Conservation (phyloP, 2,797 vertebrate genomes). For the Octomys mimax region DNA sequence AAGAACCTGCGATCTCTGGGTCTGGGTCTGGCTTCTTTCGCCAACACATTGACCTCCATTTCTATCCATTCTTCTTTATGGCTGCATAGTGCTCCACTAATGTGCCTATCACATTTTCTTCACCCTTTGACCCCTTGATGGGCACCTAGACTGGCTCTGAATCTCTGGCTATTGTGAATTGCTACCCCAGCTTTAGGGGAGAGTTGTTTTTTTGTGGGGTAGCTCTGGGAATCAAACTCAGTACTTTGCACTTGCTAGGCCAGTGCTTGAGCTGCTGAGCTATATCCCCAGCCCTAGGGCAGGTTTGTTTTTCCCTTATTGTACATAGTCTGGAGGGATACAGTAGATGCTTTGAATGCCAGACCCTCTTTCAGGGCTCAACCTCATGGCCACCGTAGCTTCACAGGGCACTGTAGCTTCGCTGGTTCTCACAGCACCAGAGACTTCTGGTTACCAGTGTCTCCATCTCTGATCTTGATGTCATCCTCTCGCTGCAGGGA, state of each 20-base stretch:
- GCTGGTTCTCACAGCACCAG: background rate
- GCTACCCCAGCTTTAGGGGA: background rate
- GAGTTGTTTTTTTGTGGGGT: too few species aligned
- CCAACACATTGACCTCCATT: background rate
- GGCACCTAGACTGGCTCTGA: background rate
- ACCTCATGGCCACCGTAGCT: background rate
- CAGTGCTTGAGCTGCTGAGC: too few species aligned
- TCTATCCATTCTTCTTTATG: background rate
- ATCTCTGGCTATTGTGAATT: background rate
- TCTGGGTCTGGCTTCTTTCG: background rate
- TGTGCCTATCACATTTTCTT: background rate
- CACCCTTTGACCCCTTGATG: background rate
- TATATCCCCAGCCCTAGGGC: background rate
- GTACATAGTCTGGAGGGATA: background rate
- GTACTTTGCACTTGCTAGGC: too few species aligned
- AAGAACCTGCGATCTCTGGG: background rate
- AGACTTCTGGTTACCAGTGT: background rate
- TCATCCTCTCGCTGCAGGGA: background rate
- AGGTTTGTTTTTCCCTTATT: background rate
- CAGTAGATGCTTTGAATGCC: background rate
- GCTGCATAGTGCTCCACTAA: background rate
- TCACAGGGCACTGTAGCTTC: background rate
- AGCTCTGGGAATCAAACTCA: too few species aligned
- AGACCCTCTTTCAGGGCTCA: background rate
- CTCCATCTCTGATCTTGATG: background rate